Evolutionary conservation across 2,888 invertebrate species (phyloP), one percentile per base, ranked within the genome.

Genomic region (Platerodrilus igneus): DNA sequence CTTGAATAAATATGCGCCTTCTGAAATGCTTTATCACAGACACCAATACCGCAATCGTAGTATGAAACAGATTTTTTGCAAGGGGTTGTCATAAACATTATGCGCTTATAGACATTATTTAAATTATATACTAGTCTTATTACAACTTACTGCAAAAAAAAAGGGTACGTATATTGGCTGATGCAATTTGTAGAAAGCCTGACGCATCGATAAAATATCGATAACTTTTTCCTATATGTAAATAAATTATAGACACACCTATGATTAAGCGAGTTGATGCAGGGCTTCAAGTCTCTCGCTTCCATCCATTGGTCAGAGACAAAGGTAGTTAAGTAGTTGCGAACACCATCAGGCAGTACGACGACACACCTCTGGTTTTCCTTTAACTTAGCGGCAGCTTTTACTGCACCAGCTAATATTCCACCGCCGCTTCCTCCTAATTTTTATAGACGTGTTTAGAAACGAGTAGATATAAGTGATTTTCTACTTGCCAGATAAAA

Each of bases 271-370:
- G 51, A 58, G 49, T 68, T 66, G 1, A 53, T 53, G 30, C 55
- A 52, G 5, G 55, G 51, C 37, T 58, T 47, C 57, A 82, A 78
- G 56, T 78, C 76, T 51, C 88, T 76, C 14, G 85, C 86, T 63
- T 85, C 83, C 92, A 97, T 89, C 97, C 97, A 97, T 54, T 86
- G 83, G 69, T 96, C 93, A 30, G 82, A 85, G 16, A 95, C 81
- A 68, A 93, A 93, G 68, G 96, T 97, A 7, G 95, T 93, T 86
- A 99, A 88, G 68, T 99, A 99, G 71, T 99, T 99, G 48, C 99
- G 79, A 45, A 99, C 85, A 48, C 90, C 89, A 68, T 99, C 99
- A 0, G 97, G 94, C 27, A 99, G 69, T 28, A 99, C 62, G 2
- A 99, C 87, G 4, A 99, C 96, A 61, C 93, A 83, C 22, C 78